phyloP scores from a whole-genome alignment of 2,113 vertebrate species.

The Eolophus roseicapilla region DNA sequence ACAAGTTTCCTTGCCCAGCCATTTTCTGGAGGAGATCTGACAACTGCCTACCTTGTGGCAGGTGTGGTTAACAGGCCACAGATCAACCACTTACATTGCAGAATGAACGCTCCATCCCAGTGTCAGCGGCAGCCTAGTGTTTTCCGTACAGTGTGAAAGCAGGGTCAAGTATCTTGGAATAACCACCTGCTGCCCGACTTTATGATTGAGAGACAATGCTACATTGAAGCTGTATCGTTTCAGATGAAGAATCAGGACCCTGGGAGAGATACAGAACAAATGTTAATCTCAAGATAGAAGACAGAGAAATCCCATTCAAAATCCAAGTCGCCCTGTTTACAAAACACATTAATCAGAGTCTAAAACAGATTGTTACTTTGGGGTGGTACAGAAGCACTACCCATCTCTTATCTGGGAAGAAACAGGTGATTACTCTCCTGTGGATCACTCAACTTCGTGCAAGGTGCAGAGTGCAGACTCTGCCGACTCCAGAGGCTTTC shows the following conservation, averaged over 20 bases:
- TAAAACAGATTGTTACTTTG: background rate
- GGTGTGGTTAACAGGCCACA: background rate
- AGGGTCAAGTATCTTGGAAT: conserved; percentile 94
- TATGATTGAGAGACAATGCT: conserved; percentile 93
- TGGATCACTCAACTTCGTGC: background rate
- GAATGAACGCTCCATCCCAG: conserved; percentile 85
- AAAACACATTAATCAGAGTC: background rate
- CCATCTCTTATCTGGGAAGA: background rate
- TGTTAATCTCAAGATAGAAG: background rate
- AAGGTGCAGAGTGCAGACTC: background rate
- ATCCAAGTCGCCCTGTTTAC: background rate
- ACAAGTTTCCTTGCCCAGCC: background rate
- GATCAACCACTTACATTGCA: conserved; percentile 77
- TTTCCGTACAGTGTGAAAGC: conserved; percentile 90
- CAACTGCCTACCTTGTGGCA: background rate
- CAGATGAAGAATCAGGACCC: conserved; percentile 95
- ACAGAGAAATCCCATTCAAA: background rate
- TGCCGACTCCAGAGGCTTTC: background rate
- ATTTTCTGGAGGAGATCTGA: background rate
- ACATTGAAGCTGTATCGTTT: conserved; percentile 98
- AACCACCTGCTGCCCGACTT: conserved; percentile 94
- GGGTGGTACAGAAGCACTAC: background rate
- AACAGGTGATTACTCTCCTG: background rate
- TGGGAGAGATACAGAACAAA: conserved; percentile 21
- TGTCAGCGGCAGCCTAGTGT: conserved; percentile 83